Evolutionary conservation across 1,140 invertebrate species (phyloP), one percentile per base, ranked within the genome.

Genomic region (Vanessa atalanta): DNA sequence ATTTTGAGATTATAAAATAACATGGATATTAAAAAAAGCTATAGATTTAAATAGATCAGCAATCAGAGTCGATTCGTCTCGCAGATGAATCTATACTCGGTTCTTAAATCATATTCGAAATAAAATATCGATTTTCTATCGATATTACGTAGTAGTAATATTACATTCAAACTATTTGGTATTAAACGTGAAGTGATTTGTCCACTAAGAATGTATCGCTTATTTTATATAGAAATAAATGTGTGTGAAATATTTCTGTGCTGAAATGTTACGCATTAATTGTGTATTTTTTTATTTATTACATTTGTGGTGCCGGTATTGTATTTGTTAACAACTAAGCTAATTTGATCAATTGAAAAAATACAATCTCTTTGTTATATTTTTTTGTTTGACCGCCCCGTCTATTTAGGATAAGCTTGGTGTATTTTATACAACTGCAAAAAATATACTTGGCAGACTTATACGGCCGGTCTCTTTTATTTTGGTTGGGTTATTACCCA

Each of bases 51-150:
- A 68, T 53, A 68, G 66, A 68, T 60, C 66, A 72, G 55, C 65
- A 70, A 74, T 69, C 50, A 68, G 60, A 16, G n/a, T 14, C 65
- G 37, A 74, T 72, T 72, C 70, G 70, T 72, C 64, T 55, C 70
- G 70, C 31, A 48, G 47, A 72, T 72, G 53, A 55, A 13, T 43
- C 57, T 68, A 26, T 37, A 43, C 16, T 60, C 57, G 31, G 20
- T 26, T 61, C 57, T 63, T 50, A 63, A 61, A 50, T 70, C 47
- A 47, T 64, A 65, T 65, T 72, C 57, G 16, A 55, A 65, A 69
- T 67, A 47, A 60, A 74, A 69, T 63, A 69, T 69, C 31, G 48
- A 70, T 77, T 70, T 77, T 73, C 37, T 26, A 61, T 69, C 43
- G 43, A 55, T 48, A 61, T 69, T 69, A 69, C 65, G 65, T 53